Percentiles rank a stretch among this genome's conserved stretches.
phyloP scores from a whole-genome alignment of 2,888 invertebrate species.

The Leucania comma region DNA sequence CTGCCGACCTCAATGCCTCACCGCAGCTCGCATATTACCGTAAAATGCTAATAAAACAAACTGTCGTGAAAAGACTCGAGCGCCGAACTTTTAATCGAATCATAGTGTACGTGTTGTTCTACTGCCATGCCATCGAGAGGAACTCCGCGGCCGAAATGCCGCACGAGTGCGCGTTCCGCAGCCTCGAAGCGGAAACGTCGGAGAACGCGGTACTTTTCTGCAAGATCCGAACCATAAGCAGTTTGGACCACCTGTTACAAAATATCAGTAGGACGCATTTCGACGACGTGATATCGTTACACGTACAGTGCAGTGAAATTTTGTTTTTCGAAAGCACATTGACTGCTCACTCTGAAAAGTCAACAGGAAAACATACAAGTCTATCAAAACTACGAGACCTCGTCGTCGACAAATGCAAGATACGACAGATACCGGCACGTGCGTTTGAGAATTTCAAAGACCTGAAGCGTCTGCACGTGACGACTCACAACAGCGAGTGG shows the following conservation, averaged over 20 bases:
- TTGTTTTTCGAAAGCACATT: constrained; percentile 94
- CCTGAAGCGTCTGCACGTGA: constrained; percentile 92
- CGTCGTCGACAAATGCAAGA: constrained; percentile 94
- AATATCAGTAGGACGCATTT: constrained; percentile 93
- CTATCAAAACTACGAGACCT: constrained; percentile 93
- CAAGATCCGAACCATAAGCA: constrained; percentile 93
- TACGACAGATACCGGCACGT: constrained; percentile 93
- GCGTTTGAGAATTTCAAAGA: constrained; percentile 93
- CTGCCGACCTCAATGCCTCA: constrained; percentile 82
- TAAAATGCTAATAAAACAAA: constrained; percentile 89
- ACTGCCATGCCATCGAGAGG: constrained; percentile 84
- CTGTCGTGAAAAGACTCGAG: constrained; percentile 85
- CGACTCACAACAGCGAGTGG: constrained; percentile 95
- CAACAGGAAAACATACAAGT: constrained; percentile 89
- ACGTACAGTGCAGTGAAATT: constrained; percentile 94
- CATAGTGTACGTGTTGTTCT: constrained; percentile 89
- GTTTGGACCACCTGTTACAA: constrained; percentile 92
- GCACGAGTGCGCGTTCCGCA: constrained; percentile 93
- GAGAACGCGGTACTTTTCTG: constrained; percentile 92
- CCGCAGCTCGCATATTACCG: constrained; percentile 79
- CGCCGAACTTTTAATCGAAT: constrained; percentile 88
- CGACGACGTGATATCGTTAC: constrained; percentile 92
- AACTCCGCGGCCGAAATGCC: constrained; percentile 89
- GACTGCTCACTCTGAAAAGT: constrained; percentile 86
- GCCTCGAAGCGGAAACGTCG: constrained; percentile 90